phyloP scores from a whole-genome alignment of 2,113 vertebrate species.

The Electrona antarctica region DNA sequence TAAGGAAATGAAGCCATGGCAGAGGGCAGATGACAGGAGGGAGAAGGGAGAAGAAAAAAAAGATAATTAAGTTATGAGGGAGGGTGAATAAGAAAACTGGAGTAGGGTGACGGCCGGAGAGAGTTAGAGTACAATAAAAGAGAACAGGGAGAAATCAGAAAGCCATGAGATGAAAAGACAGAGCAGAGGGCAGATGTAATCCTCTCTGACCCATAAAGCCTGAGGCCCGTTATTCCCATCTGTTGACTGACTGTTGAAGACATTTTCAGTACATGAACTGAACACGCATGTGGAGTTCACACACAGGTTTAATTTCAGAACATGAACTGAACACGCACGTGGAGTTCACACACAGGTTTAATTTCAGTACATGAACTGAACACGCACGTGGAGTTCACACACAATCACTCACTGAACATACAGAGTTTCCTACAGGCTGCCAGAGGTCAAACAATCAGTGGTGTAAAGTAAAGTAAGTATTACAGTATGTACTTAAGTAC shows the following conservation, averaged over 20 bases:
- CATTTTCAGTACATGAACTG: constrained; percentile 10
- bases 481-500: no score
- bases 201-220: constrained; percentile 25
- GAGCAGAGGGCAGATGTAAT: constrained; percentile 37
- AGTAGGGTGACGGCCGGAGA: not conserved
- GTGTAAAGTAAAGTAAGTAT: no score
- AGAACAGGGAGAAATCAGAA: not conserved
- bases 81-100: constrained; percentile 1
- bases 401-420: not conserved
- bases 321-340: no score
- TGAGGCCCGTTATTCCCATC: constrained; percentile 21
- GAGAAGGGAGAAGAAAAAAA: not conserved
- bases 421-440: not conserved
- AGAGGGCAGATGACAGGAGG: not conserved
- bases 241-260: constrained; percentile 29
- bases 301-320: not conserved
- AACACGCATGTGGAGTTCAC: not conserved
- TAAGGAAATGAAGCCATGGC: not conserved
- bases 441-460: not conserved
- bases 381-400: no score
- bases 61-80: no score
- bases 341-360: not conserved
- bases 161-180: not conserved
- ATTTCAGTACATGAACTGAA: no score
- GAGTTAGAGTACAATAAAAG: not conserved